Base-by-base conservation (phyloP, 2,888 invertebrate species). In the Hydrotaea cyrtoneurina region DNA sequence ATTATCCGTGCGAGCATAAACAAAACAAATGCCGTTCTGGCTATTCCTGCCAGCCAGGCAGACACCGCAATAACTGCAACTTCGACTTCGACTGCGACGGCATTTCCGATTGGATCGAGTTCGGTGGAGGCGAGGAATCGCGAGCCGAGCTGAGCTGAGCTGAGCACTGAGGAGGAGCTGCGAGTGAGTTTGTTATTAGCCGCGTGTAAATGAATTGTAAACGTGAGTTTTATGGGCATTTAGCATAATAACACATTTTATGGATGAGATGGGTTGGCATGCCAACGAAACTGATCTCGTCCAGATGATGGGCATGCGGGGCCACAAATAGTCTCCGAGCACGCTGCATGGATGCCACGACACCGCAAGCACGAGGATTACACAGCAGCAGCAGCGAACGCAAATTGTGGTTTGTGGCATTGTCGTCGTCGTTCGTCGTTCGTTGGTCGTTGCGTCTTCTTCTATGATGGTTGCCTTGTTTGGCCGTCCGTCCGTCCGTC, bases 191-290 rank as follows among this genome's bases (percentile, higher is more conserved):
- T 90, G 90, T 90, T 91, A 90, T 90, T 90, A 89, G 89, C 88
- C 89, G 89, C 88, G 89, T 90, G 90, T 90, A 91, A 91, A 91
- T 90, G 91, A 90, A 90, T 91, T 91, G 91, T 91, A 91, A 91
- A 91, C 91, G 90, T 91, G 90, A 90, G 90, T 91, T 91, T 91
- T 90, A 91, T 91, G 90, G 90, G 90, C 91, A 91, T 91, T 91
- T 91, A 91, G 90, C 91, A 91, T 91, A 91, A 91, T 91, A 91
- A 90, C 89, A 91, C 89, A 89, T 90, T 91, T 91, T 90, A 90
- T 89, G 90, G 89, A 80, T 86, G 85, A 80, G 80, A 82, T 83
- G 79, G 79, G 59, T 83, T 71, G 64, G 80, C 80, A 80, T 80
- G 75, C 69, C 69, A 69, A 46, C 69, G 13, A 46, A 69, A 39